Evolutionary conservation across 2,797 vertebrate genomes (phyloP).

Genomic region (Neopelma chrysocephalum): DNA sequence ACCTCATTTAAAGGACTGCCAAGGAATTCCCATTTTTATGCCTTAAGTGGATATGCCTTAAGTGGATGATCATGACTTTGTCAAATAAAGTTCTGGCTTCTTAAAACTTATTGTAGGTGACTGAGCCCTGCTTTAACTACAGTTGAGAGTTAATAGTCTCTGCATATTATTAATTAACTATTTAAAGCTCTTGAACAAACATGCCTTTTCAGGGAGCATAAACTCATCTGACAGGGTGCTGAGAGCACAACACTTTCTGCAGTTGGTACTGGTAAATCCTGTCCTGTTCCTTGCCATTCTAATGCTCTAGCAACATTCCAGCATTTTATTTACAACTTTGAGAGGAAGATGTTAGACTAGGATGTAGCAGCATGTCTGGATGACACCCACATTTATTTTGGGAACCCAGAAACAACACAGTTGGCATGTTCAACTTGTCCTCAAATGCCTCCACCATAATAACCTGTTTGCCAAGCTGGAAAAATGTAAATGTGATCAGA

Average conservation of each 20-base stretch:
- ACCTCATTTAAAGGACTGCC: background rate
- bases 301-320: slow-evolving; percentile 51
- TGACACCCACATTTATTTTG: slow-evolving; percentile 65
- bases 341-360: slow-evolving; percentile 47
- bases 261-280: slow-evolving; percentile 58
- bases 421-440: slow-evolving; percentile 61
- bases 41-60: background rate
- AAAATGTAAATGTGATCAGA: slow-evolving; percentile 65
- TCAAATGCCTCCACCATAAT: slow-evolving; percentile 59
- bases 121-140: background rate
- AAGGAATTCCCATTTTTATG: background rate
- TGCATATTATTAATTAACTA: slow-evolving; percentile 35
- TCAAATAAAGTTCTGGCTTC: background rate
- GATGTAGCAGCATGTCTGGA: slow-evolving; percentile 54
- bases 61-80: background rate
- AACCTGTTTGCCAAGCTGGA: slow-evolving; percentile 67
- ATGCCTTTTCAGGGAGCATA: slow-evolving; percentile 15
- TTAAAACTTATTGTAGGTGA: background rate
- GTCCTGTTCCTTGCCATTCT: slow-evolving; percentile 42
- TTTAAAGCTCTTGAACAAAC: slow-evolving; percentile 47
- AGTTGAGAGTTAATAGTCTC: background rate
- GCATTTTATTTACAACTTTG: slow-evolving; percentile 55
- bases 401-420: slow-evolving; percentile 38
- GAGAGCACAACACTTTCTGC: background rate
- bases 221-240: background rate